Evolutionary conservation across 1,140 invertebrate genomes (phyloP).

Genomic region (Oncopodura yosiiana): DNA sequence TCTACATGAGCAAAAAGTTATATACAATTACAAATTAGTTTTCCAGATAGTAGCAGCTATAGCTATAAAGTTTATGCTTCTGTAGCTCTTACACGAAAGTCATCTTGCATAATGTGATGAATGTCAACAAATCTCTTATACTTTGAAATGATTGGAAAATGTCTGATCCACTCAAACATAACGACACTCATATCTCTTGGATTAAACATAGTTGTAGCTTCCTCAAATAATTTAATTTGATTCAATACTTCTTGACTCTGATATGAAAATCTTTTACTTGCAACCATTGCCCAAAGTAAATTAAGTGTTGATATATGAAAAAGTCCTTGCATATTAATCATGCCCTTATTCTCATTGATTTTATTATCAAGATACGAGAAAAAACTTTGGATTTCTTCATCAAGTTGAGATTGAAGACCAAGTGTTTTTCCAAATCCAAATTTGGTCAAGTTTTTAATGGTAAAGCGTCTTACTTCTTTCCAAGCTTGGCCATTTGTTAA

Average conservation of each 20-base stretch:
- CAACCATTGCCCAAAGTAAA: conserved; percentile 41
- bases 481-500: conserved; percentile 42
- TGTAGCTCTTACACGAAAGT: conserved; percentile 5
- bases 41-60: not conserved
- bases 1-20: conserved; percentile 2
- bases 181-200: conserved; percentile 5
- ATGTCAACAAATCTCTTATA: not conserved
- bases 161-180: conserved; percentile 16
- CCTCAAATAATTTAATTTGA: conserved; percentile 17
- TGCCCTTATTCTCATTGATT: not conserved
- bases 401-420: conserved; percentile 12
- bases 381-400: conserved; percentile 8
- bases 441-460: conserved; percentile 36
- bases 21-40: not conserved
- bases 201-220: not conserved
- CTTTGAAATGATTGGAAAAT: conserved; percentile 1
- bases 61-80: not conserved
- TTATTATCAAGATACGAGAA: not conserved
- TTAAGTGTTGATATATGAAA: conserved; percentile 38
- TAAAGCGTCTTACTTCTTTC: conserved; percentile 37
- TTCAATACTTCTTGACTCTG: conserved; percentile 11
- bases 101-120: conserved; percentile 4
- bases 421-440: conserved; percentile 39
- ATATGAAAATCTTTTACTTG: conserved; percentile 17
- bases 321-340: conserved; percentile 23